Base-by-base conservation (phyloP, 2,113 vertebrate genomes). In the Rhinichthys klamathensis region DNA sequence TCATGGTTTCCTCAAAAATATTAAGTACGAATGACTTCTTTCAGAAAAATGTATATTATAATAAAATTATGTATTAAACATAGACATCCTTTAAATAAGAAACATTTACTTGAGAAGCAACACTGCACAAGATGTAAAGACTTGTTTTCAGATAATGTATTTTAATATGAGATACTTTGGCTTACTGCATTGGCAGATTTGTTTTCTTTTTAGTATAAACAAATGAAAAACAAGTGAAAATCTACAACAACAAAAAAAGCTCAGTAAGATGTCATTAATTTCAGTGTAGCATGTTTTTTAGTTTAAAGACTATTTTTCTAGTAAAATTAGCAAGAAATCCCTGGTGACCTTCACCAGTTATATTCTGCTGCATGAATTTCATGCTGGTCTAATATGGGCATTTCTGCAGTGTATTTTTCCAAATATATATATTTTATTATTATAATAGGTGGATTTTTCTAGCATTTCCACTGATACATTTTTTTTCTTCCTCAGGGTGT, bases 401-500 rank as follows among this genome's bases (percentile, higher is more conserved):
- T 73, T 73, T 46, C 38, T 7, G 41, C 12, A 25, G 38, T 12
- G 2, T 8, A 16, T 73, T 46, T 70, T 18, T 70, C 16, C 18
- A 70, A 70, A 70, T 21, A 41, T 41, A 41, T 41, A 41, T 41
- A 8, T 25, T 67, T 73, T n/a, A n/a, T 54, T 11, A 23, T 41
- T 44, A 15, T 35, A 35, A 30, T 32, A 44, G 16, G 25, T 27
- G 67, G 30, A 58, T 81, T 61, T 35, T 56, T 32, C 60, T 54
- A 16, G 88, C 27, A 86, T 69, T 89, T 84, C 90, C 30, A 85
- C 3, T 87, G 44, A 67, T 76, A 11, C 86, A 35, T 41, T 8
- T 13, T 89, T 2, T 88, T 23, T 85, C 18, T 91, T 87, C 94
- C 93, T 54, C 92, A 99, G 98, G 98, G 98, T 73, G 97, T 99